These are phyloP conservation scores for Natator depressus DNA, from an alignment of 2,113 vertebrate species.

Conservation along the genomic window DNA sequence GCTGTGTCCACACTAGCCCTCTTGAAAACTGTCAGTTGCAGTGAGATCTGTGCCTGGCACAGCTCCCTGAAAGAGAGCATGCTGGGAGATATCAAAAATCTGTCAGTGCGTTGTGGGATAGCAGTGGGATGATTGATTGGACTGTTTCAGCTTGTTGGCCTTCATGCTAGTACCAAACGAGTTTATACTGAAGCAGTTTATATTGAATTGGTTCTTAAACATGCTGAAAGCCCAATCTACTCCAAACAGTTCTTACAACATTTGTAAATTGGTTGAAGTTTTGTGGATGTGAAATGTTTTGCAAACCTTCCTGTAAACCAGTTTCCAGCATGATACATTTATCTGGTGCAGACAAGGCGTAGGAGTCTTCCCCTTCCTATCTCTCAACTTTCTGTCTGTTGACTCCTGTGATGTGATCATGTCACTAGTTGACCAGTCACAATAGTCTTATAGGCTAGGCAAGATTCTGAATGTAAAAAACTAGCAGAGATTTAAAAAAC, in stretches of 20 bases:
- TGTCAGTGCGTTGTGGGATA: not conserved
- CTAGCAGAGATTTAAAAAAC: not conserved
- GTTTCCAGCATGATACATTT: not conserved
- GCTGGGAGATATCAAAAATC: not conserved
- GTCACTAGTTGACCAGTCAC: not conserved
- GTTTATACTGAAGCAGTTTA: not conserved
- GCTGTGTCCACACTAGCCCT: not conserved
- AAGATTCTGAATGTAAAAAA: not conserved
- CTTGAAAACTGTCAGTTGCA: not conserved
- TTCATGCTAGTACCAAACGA: not conserved
- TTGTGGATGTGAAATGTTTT: not conserved
- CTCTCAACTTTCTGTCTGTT: not conserved
- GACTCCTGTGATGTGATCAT: not conserved
- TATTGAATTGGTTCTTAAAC: not conserved
- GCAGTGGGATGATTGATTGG: not conserved
- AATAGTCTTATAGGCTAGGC: not conserved
- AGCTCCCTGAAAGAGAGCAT: not conserved
- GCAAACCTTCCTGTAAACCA: not conserved
- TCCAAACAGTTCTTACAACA: not conserved
- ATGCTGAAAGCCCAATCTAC: not conserved
- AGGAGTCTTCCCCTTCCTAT: not conserved
- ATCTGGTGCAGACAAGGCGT: not conserved
- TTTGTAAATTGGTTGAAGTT: not conserved
- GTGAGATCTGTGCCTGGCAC: not conserved
- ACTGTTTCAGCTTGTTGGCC: not conserved